A percentile compares a stretch with the other conserved stretches of the same genome.
These are phyloP conservation scores for Luidia sarsii DNA, from an alignment of 53 echinoderm and acorn worm species.

Conservation along the genomic window DNA sequence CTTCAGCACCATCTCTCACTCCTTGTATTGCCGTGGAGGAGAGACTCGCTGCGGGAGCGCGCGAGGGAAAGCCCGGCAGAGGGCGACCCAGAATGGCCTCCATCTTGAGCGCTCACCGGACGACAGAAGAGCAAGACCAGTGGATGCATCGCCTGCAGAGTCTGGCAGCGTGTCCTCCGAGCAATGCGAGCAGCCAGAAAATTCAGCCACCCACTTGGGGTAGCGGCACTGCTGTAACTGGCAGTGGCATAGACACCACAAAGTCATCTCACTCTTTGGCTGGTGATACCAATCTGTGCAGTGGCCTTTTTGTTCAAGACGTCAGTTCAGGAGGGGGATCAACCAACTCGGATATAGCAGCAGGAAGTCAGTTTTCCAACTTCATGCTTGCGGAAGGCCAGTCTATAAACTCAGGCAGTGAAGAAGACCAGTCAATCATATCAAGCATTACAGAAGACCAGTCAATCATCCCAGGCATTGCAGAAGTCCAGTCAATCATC, in stretches of 20 bases:
- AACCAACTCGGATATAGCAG: background rate
- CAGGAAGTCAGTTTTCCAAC: no score
- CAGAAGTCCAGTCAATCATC: no score
- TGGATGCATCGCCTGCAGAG: constrained; percentile 19
- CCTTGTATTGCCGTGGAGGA: background rate
- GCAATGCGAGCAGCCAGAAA: background rate
- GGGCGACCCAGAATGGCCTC: constrained; percentile 35
- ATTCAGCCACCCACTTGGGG: background rate
- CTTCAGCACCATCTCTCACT: no score
- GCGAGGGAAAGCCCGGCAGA: background rate
- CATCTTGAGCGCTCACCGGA: constrained; percentile 20
- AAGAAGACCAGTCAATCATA: no score
- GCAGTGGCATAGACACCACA: background rate
- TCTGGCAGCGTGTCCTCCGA: constrained; percentile 8
- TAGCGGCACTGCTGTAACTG: background rate
- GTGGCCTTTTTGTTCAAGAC: background rate
- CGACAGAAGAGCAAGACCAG: background rate
- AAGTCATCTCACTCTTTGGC: background rate
- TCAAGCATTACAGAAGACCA: no score
- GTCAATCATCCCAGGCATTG: no score
- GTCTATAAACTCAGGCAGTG: no score
- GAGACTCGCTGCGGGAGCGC: background rate
- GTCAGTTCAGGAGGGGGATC: background rate
- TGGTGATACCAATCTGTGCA: background rate
- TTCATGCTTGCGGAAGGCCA: no score